phyloP scores from a whole-genome alignment of 2,113 vertebrate genomes.

The Dromiciops gliroides region DNA sequence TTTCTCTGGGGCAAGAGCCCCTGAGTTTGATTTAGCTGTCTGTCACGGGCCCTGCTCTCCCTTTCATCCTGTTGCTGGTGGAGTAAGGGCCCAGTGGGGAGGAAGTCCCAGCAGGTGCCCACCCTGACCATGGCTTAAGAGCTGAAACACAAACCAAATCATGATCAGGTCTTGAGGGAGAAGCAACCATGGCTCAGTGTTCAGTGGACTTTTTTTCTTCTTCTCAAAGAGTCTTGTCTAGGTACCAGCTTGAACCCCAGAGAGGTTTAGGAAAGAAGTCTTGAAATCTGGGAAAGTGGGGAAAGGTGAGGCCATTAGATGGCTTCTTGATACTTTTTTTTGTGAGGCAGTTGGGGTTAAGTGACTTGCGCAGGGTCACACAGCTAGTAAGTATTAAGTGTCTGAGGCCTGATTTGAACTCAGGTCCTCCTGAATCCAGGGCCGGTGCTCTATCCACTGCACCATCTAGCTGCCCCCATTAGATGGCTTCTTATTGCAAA shows the following conservation, averaged over 20 bases:
- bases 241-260: not conserved
- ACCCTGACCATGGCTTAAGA: not conserved
- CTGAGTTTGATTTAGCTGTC: slow-evolving; percentile 70
- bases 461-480: not conserved
- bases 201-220: not conserved
- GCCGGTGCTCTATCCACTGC: too few species aligned
- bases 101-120: not conserved
- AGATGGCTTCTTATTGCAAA: not conserved
- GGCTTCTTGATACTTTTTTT: slow-evolving; percentile 1
- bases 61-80: slow-evolving; percentile 50
- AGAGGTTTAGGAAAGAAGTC: not conserved
- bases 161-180: not conserved
- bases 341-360: not conserved
- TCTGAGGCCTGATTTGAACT: not conserved
- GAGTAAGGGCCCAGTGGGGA: not conserved
- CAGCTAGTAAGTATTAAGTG: not conserved
- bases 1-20: slow-evolving; percentile 71
- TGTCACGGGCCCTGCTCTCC: slow-evolving; percentile 39
- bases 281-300: not conserved
- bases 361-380: too few species aligned
- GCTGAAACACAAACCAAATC: not conserved
- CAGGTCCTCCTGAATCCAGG: too few species aligned
- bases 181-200: not conserved
- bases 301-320: not conserved
- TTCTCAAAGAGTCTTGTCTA: not conserved